These are phyloP conservation scores for Isaurus tuberculatus DNA, from an alignment of 92 coral and sea anemone species.

Conservation along the genomic window DNA sequence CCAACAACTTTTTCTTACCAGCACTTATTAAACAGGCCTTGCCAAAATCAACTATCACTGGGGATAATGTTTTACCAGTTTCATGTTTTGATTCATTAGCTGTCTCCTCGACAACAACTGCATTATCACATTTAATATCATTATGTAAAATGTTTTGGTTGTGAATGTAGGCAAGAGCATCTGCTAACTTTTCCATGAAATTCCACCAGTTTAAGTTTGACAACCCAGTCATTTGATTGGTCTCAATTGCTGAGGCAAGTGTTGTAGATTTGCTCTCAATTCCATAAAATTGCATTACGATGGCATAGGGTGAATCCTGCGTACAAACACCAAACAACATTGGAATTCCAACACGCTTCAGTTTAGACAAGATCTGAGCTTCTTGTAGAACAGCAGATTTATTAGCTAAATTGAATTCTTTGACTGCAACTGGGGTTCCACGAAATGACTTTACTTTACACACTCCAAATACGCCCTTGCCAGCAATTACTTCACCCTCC, in stretches of 20 bases:
- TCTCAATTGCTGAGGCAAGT: not conserved
- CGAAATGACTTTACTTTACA: not conserved
- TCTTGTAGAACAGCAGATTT: not conserved
- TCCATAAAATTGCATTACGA: constrained; percentile 19
- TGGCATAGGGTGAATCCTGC: not conserved
- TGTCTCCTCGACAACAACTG: constrained; percentile 9
- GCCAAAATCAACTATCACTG: constrained; percentile 47
- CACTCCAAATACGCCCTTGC: constrained; percentile 11
- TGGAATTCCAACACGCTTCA: not conserved
- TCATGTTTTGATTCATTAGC: not conserved
- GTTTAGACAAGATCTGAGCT: not conserved
- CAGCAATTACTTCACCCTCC: not conserved
- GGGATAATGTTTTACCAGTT: constrained; percentile 13
- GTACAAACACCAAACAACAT: constrained; percentile 16
- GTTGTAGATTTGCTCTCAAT: constrained; percentile 7
- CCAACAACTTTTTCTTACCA: not conserved
- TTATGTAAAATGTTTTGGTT: constrained; percentile 39
- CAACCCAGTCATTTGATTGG: not conserved
- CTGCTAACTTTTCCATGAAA: not conserved
- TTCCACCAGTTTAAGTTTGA: not conserved
- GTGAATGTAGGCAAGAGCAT: constrained; percentile 29
- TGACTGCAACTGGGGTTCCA: constrained; percentile 23
- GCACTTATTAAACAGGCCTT: constrained; percentile 12
- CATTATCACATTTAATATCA: constrained; percentile 44
- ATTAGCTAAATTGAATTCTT: not conserved